Base-by-base conservation (phyloP, 1,140 invertebrate genomes). In the Hyles vespertilio region DNA sequence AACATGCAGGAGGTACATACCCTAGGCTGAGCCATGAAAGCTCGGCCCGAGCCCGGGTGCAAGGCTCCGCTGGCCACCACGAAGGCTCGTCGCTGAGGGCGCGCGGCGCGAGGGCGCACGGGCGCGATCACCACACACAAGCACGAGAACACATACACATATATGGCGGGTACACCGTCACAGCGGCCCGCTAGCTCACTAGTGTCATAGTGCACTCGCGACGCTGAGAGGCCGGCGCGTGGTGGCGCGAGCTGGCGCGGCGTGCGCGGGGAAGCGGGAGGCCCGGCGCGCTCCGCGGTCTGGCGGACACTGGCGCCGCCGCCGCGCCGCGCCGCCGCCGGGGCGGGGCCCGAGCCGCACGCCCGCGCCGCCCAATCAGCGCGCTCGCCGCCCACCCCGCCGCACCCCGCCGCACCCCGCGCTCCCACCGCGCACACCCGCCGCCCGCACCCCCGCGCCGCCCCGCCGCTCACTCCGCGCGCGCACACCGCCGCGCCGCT, bases 11-110 rank as follows among this genome's bases (percentile, higher is more conserved):
- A 46, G 50, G 77, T 90, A 90, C 89, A 69, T 90, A 90, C 89
- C 87, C 89, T 89, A 84, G 89, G 87, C 84, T 90, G 89, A 89
- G 89, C 89, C 89, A 90, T 90, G 77, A 84, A 82, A 82, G 86
- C 84, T 89, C 85, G 84, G 75, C 84, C 85, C 85, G 86, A 88
- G 85, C 85, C 85, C 82, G 87, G 86, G 83, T 87, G 84, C 77
- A 88, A 75, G 75, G 88, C 80, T 87, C 84, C 85, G 79, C 86
- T 89, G 84, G 88, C 88, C 86, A 89, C 88, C 80, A 87, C 85
- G 85, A 84, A 85, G 70, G 82, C 74, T 85, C 84, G 79, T 77
- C 61, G 71, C 72, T 85, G 22, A 22, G 22, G 22, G 22, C 22
- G 22, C 22, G 22, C 22, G 22, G 22, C 22, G 22, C 22, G 22